Evolutionary conservation across 92 coral and sea anemone genomes (phyloP).

Genomic region (Epizoanthus stellaris): DNA sequence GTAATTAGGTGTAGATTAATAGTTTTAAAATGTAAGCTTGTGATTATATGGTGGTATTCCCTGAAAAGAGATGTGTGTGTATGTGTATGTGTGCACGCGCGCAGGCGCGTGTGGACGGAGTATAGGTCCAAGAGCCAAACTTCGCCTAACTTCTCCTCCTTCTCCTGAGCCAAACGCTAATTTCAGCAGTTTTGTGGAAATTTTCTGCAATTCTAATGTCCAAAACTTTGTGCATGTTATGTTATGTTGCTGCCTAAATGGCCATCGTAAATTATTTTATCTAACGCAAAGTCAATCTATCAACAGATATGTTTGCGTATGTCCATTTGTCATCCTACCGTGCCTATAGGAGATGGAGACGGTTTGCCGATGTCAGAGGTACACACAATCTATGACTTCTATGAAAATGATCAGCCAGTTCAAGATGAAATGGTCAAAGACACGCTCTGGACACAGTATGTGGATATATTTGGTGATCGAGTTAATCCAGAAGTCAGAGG

Average conservation of each 20-base stretch:
- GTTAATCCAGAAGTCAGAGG: constrained; percentile 1
- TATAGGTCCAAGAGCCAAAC: no score
- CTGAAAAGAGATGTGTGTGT: no score
- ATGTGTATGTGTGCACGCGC: no score
- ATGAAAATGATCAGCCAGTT: constrained; percentile 22
- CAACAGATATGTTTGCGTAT: constrained; percentile 6
- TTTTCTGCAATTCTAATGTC: no score
- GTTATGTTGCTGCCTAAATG: neutral
- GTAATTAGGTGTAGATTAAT: no score
- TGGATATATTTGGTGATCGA: constrained; percentile 5
- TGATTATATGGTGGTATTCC: no score
- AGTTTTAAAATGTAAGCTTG: no score
- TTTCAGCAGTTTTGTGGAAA: no score
- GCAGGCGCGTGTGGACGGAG: no score
- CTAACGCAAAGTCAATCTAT: neutral
- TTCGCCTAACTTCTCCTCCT: no score
- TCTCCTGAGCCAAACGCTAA: no score
- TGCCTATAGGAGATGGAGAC: constrained; percentile 19
- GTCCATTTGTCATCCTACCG: neutral
- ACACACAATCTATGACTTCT: constrained; percentile 25
- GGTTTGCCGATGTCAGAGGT: constrained; percentile 19
- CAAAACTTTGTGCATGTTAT: no score
- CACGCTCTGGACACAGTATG: constrained; percentile 22
- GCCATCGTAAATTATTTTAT: neutral
- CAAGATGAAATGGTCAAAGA: neutral